These are phyloP conservation scores for Dicycla oo DNA, from an alignment of 2,888 invertebrate species.

Conservation along the genomic window DNA sequence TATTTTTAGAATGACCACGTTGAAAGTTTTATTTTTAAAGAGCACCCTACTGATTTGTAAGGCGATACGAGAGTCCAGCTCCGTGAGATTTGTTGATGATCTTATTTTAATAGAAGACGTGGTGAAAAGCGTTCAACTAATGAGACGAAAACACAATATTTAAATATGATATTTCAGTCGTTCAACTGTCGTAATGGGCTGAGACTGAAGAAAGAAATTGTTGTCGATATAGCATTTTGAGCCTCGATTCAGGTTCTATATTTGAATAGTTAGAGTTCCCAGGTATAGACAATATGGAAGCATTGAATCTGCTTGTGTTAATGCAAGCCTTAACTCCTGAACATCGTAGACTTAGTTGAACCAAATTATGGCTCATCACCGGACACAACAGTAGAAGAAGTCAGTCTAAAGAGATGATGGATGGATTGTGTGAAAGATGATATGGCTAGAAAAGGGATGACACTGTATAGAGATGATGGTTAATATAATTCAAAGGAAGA, in stretches of 20 bases:
- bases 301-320: background rate
- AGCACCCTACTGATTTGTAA: constrained; percentile 58
- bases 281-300: background rate
- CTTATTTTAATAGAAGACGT: constrained; percentile 39
- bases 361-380: background rate
- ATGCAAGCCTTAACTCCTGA: background rate
- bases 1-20: constrained; percentile 46
- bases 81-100: constrained; percentile 40
- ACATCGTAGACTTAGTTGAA: background rate
- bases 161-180: constrained; percentile 39
- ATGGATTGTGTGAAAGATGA: background rate
- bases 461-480: background rate
- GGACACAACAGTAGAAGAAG: background rate
- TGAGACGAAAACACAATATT: constrained; percentile 33
- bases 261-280: background rate
- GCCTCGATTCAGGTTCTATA: background rate
- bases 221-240: background rate
- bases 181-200: background rate
- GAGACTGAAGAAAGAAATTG: background rate
- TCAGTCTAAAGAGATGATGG: background rate
- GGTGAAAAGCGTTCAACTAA: constrained; percentile 41
- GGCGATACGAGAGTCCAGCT: constrained; percentile 48
- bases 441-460: background rate
- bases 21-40: constrained; percentile 53
- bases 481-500: background rate